Conservation (phyloP, 2,888 invertebrate species). For the Euzophera pinguis region DNA sequence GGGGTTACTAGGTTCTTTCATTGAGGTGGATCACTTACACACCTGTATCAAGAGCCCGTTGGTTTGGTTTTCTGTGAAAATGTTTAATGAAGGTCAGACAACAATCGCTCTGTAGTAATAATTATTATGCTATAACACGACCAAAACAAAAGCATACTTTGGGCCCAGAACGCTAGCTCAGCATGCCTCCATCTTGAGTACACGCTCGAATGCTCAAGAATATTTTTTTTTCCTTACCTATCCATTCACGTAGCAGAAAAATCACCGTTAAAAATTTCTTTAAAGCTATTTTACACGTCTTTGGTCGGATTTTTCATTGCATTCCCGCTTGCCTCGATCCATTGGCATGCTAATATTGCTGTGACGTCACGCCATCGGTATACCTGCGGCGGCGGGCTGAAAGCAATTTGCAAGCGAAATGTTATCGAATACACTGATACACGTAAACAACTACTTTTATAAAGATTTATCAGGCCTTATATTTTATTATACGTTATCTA, state of each 20-base stretch:
- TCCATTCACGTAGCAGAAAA: not conserved
- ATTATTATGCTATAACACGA: too few species aligned
- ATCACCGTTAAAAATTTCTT: not conserved
- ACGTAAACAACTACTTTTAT: constrained; percentile 21
- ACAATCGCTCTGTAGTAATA: too few species aligned
- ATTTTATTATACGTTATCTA: too few species aligned
- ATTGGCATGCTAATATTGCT: constrained; percentile 54
- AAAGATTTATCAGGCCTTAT: not conserved
- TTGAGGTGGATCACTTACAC: too few species aligned
- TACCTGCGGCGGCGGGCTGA: constrained; percentile 37
- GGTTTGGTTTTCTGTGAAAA: too few species aligned
- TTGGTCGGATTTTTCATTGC: constrained; percentile 21
- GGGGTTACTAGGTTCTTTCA: too few species aligned
- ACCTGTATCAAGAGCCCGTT: too few species aligned
- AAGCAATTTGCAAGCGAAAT: constrained; percentile 59
- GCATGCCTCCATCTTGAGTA: too few species aligned
- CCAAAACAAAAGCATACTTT: too few species aligned
- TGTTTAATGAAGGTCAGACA: too few species aligned
- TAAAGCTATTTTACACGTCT: not conserved
- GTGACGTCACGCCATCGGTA: constrained; percentile 47
- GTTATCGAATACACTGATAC: constrained; percentile 30
- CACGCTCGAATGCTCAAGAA: too few species aligned
- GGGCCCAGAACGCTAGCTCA: too few species aligned
- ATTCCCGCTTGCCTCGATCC: constrained; percentile 40
- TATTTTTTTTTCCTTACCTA: not conserved